phyloP scores from a whole-genome alignment of 1,140 invertebrate genomes.

The Sinonovacula constricta region DNA sequence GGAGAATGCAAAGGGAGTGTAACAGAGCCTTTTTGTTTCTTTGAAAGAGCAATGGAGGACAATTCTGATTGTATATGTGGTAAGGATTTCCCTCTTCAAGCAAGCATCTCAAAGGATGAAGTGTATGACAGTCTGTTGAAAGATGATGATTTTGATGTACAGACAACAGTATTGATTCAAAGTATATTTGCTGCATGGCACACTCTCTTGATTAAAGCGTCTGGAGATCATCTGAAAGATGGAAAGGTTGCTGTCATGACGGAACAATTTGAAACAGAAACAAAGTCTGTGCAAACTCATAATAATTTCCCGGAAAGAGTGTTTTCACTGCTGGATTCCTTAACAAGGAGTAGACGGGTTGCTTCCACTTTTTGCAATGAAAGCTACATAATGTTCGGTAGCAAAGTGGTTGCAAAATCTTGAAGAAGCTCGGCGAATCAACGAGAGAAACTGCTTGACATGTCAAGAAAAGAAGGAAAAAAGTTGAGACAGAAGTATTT shows the following conservation, averaged over 20 bases:
- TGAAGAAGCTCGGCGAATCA: not conserved
- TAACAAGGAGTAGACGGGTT: not conserved
- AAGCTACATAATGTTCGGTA: constrained; percentile 2
- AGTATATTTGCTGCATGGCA: not conserved
- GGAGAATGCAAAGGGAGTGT: not conserved
- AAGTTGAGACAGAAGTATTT: not conserved
- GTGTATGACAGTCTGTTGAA: too few species aligned
- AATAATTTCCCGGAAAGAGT: constrained; percentile 48
- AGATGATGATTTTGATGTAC: too few species aligned
- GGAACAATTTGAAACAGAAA: too few species aligned
- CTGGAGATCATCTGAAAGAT: not conserved
- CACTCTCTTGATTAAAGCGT: not conserved
- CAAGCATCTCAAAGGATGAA: too few species aligned
- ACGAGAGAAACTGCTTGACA: not conserved
- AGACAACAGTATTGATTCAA: too few species aligned
- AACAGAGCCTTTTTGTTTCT: not conserved
- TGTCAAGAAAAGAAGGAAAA: not conserved
- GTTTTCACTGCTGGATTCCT: constrained; percentile 30
- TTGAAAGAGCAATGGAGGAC: not conserved
- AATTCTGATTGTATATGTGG: too few species aligned
- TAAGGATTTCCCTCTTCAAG: too few species aligned
- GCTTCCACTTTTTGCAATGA: constrained; percentile 1
- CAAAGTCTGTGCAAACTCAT: constrained; percentile 13
- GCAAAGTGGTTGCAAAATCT: not conserved
- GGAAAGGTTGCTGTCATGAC: constrained; percentile 8